These are phyloP conservation scores for Allolobophora icterica DNA, from an alignment of 2,888 invertebrate genomes.

Conservation along the genomic window DNA sequence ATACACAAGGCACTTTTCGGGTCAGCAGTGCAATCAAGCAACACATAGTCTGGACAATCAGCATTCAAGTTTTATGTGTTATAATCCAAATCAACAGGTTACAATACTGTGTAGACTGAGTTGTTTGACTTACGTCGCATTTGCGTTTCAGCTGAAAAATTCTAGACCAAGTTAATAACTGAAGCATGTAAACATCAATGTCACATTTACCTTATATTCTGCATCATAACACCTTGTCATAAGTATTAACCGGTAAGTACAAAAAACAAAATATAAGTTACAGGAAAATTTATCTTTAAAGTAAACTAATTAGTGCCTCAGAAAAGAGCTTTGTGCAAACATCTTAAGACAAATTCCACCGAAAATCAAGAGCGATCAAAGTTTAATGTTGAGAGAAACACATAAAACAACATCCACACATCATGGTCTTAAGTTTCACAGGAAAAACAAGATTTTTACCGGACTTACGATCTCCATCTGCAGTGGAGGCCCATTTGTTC, in stretches of 20 bases:
- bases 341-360: not conserved
- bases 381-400: not conserved
- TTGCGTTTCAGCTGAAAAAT: not conserved
- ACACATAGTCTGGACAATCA: not conserved
- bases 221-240: not conserved
- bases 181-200: not conserved
- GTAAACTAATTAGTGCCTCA: not conserved
- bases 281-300: not conserved
- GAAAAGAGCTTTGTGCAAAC: constrained; percentile 1
- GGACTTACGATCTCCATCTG: too few species aligned
- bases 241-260: not conserved
- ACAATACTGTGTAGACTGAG: not conserved
- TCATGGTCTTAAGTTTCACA: not conserved
- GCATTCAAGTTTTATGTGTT: not conserved
- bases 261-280: not conserved
- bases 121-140: not conserved
- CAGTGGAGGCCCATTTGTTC: not conserved
- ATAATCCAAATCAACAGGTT: not conserved
- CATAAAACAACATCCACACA: not conserved
- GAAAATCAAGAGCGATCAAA: not conserved
- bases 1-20: not conserved
- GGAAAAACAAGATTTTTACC: not conserved
- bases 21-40: not conserved
- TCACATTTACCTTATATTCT: not conserved
- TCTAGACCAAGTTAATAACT: not conserved